Conservation (phyloP, 2,888 invertebrate species). For the Xestobium rufovillosum region DNA sequence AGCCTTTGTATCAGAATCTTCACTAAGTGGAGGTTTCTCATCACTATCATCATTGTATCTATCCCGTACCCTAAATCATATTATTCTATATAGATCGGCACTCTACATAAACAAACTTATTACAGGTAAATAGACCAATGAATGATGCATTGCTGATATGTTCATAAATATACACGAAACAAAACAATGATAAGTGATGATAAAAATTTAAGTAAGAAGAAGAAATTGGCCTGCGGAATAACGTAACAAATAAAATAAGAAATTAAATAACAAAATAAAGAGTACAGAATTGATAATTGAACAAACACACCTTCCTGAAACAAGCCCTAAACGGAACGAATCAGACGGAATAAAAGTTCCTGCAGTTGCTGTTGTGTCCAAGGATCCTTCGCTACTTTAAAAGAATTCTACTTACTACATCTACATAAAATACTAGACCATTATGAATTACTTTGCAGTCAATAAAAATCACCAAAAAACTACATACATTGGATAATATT, state of each 20-base stretch:
- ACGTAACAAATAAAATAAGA: too few relatives aligned
- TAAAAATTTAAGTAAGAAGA: too few relatives aligned
- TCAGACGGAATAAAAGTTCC: conserved; percentile 38
- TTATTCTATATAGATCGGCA: too few relatives aligned
- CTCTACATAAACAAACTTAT: conserved; percentile 14
- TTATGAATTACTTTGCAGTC: not conserved
- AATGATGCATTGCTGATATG: not conserved
- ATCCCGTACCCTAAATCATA: conserved; percentile 29
- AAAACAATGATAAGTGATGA: too few relatives aligned
- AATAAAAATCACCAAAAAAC: conserved; percentile 5
- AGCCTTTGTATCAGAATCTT: conserved; percentile 35
- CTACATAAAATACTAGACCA: conserved; percentile 1
- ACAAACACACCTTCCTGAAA: conserved; percentile 36
- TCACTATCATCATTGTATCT: conserved; percentile 26
- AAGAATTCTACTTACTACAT: conserved; percentile 13
- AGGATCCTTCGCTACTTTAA: conserved; percentile 32
- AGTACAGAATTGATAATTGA: too few relatives aligned
- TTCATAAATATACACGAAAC: conserved; percentile 5
- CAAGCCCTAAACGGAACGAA: conserved; percentile 35
- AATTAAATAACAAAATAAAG: too few relatives aligned
- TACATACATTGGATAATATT: conserved; percentile 5
- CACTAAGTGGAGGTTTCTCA: conserved; percentile 32
- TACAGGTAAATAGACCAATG: too few relatives aligned
- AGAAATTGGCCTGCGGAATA: too few relatives aligned
- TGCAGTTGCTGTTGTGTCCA: conserved; percentile 30